Evolutionary conservation across 1,140 invertebrate genomes (phyloP).

Genomic region (Drosophila micromelanica): DNA sequence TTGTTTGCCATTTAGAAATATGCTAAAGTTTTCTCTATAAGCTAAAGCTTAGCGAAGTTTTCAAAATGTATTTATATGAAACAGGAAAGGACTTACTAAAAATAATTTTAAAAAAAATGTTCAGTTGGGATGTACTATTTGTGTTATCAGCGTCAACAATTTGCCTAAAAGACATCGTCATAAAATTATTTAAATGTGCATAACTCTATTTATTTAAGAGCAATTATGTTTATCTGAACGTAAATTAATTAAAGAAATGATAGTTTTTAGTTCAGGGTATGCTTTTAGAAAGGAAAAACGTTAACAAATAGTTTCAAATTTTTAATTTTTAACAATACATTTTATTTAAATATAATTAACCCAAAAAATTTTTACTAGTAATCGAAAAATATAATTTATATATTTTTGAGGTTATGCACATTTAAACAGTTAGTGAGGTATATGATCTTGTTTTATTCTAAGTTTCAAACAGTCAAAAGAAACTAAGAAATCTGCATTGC

Average conservation of each 20-base stretch:
- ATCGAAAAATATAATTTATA: too few relatives aligned
- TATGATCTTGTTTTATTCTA: neutral
- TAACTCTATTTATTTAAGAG: neutral
- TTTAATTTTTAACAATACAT: slow-evolving; percentile 6
- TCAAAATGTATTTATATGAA: neutral
- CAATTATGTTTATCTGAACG: too few relatives aligned
- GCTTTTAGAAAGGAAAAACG: too few relatives aligned
- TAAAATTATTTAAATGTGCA: slow-evolving; percentile 23
- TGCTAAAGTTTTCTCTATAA: neutral
- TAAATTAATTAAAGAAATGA: neutral
- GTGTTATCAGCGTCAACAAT: neutral
- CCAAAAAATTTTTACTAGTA: too few relatives aligned
- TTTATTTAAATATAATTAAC: slow-evolving; percentile 8
- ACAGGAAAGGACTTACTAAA: slow-evolving; percentile 1
- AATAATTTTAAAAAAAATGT: neutral
- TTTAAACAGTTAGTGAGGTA: slow-evolving; percentile 33
- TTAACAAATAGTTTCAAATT: too few relatives aligned
- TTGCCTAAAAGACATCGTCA: slow-evolving; percentile 5
- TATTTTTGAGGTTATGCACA: slow-evolving; percentile 11
- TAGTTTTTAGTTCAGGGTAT: too few relatives aligned
- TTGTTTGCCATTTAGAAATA: slow-evolving; percentile 2
- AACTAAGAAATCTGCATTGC: slow-evolving; percentile 9
- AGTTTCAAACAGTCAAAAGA: too few relatives aligned
- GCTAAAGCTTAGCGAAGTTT: slow-evolving; percentile 5
- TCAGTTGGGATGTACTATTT: slow-evolving; percentile 1